Conservation (phyloP, 2,113 vertebrate species). For the Melanotaenia duboulayi region DNA sequence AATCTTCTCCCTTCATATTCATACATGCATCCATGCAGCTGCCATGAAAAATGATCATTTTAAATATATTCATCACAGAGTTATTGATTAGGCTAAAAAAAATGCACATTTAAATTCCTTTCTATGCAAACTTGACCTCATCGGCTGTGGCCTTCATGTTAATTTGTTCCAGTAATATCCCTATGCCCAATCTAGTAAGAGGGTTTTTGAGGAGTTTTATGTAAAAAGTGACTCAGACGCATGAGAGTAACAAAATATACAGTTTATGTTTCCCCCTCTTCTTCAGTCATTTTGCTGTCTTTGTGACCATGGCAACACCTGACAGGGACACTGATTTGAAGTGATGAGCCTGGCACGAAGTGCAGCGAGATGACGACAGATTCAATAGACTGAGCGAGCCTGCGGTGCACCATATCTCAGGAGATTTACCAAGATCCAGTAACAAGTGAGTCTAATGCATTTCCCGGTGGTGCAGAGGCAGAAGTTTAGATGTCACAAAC, state of each 20-base stretch:
- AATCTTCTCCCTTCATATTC: background rate
- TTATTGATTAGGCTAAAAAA: background rate
- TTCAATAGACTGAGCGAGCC: background rate
- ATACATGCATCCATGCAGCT: background rate
- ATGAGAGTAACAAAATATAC: slow-evolving; percentile 1
- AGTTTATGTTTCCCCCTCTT: background rate
- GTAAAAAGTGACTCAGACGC: background rate
- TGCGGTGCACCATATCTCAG: slow-evolving; percentile 12
- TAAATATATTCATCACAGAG: background rate
- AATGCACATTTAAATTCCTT: background rate
- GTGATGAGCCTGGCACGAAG: background rate
- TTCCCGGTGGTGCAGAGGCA: background rate
- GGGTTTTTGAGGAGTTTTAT: background rate
- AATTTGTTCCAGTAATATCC: background rate
- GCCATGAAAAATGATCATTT: background rate
- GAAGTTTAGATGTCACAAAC: slow-evolving; percentile 28
- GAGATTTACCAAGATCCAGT: background rate
- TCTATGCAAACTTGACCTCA: background rate
- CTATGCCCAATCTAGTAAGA: background rate
- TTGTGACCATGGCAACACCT: slow-evolving; percentile 15
- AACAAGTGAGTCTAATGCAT: background rate
- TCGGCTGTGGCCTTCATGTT: background rate
- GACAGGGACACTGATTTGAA: slow-evolving; percentile 15
- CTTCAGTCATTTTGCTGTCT: background rate
- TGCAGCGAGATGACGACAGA: background rate